A percentile compares a stretch with the other conserved stretches of the same genome.
Evolutionary conservation across 2,888 invertebrate genomes (phyloP).

Genomic region (Hoplodrina blanda): DNA sequence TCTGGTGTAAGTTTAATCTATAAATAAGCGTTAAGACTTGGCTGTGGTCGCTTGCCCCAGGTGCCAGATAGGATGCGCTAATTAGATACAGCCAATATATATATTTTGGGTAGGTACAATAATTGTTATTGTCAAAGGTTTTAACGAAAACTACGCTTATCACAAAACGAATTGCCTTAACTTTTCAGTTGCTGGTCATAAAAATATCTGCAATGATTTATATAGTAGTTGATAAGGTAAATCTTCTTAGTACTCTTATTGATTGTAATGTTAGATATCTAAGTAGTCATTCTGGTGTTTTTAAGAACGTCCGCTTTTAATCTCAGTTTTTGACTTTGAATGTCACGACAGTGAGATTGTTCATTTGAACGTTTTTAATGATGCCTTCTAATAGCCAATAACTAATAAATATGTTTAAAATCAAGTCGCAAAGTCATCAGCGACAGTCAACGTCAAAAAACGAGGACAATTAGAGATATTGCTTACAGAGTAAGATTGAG

Average conservation of each 20-base stretch:
- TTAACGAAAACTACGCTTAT: constrained; percentile 4
- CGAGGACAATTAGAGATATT: no score
- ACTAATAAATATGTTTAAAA: no score
- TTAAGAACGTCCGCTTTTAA: no score
- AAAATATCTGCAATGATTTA: not conserved
- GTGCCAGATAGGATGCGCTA: constrained; percentile 49
- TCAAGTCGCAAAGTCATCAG: no score
- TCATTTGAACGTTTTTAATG: no score
- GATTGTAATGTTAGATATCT: not conserved
- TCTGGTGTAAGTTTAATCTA: constrained; percentile 41
- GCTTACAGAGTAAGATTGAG: no score
- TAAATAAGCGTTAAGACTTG: constrained; percentile 50
- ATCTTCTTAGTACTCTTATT: not conserved
- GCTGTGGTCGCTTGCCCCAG: constrained; percentile 40
- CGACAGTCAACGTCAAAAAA: no score
- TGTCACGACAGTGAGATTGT: no score
- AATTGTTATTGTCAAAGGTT: constrained; percentile 15
- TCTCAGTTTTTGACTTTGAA: no score
- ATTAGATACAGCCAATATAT: constrained; percentile 45
- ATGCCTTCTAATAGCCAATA: no score
- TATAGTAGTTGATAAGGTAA: not conserved
- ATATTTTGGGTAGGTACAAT: constrained; percentile 22
- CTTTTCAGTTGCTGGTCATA: not conserved
- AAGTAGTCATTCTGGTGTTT: no score
- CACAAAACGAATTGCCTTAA: not conserved